phyloP scores from a whole-genome alignment of 2,797 vertebrate species.

The Squalus acanthias region DNA sequence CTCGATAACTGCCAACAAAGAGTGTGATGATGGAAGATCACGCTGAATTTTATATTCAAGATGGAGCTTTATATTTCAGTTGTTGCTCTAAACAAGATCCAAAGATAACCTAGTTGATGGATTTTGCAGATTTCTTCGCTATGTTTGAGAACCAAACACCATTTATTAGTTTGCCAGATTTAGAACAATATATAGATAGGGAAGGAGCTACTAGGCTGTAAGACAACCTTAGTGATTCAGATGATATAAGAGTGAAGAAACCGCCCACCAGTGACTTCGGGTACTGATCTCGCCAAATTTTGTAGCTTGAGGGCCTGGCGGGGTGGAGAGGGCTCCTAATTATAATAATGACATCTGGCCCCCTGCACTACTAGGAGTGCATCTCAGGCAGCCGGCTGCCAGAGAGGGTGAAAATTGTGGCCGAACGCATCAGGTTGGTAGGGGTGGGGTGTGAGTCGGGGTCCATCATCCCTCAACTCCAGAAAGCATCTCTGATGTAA shows the following conservation, averaged over 20 bases:
- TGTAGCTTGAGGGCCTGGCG: neutral
- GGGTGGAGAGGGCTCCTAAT: neutral
- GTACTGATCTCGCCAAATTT: neutral
- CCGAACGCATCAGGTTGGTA: neutral
- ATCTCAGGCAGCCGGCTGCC: neutral
- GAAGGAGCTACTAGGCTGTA: neutral
- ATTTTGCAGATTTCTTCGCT: slow-evolving; percentile 1
- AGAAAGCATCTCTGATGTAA: neutral
- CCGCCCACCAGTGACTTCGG: neutral
- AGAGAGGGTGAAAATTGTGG: neutral
- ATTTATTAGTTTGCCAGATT: neutral
- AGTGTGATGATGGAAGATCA: neutral
- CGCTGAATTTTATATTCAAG: neutral
- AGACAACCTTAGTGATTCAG: neutral
- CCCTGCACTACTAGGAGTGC: neutral
- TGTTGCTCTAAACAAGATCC: neutral
- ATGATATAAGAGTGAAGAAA: neutral
- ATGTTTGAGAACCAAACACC: neutral
- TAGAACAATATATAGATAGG: neutral
- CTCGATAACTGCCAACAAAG: neutral
- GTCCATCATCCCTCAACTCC: neutral
- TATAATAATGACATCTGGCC: neutral
- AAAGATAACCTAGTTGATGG: neutral
- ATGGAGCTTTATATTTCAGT: neutral
- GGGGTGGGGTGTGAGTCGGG: neutral